Conservation (phyloP, 92 coral and sea anemone genomes). For the Epizoanthus scotinus region DNA sequence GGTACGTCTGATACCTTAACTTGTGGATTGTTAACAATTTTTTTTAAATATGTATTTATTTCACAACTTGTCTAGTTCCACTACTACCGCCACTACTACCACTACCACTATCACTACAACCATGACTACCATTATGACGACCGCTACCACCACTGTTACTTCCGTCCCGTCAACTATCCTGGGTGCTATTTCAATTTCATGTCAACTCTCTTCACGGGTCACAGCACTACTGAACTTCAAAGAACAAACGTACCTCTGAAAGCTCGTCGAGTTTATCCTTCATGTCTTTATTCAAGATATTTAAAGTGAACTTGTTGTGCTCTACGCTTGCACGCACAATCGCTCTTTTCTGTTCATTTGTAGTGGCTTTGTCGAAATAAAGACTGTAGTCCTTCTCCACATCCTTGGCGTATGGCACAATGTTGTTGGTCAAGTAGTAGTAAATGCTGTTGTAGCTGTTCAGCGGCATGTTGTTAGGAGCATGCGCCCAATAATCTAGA, state of each 20-base stretch:
- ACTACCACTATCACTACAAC: no score
- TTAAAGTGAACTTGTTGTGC: constrained; percentile 17
- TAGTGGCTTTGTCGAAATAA: constrained; percentile 20
- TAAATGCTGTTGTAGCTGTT: constrained; percentile 35
- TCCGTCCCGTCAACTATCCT: no score
- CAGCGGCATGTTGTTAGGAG: constrained; percentile 42
- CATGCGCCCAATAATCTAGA: constrained; percentile 39
- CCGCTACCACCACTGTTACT: no score
- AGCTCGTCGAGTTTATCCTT: constrained; percentile 31
- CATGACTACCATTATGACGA: no score
- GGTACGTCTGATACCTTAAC: no score
- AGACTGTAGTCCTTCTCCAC: constrained; percentile 30
- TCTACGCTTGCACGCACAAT: constrained; percentile 35
- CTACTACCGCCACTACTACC: no score
- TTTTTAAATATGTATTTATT: no score
- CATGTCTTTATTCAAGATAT: constrained; percentile 21
- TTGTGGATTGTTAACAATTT: no score
- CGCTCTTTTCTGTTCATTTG: constrained; percentile 20
- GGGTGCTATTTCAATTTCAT: no score
- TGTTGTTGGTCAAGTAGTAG: constrained; percentile 20
- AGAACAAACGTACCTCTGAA: neutral
- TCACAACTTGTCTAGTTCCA: no score
- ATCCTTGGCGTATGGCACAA: constrained; percentile 28
- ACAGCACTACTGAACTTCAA: no score
- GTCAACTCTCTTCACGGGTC: no score